A percentile compares a stretch with the other conserved stretches of the same genome.
These are phyloP conservation scores for Chloroceryle inda DNA, from an alignment of 2,797 vertebrate genomes.

Conservation along the genomic window DNA sequence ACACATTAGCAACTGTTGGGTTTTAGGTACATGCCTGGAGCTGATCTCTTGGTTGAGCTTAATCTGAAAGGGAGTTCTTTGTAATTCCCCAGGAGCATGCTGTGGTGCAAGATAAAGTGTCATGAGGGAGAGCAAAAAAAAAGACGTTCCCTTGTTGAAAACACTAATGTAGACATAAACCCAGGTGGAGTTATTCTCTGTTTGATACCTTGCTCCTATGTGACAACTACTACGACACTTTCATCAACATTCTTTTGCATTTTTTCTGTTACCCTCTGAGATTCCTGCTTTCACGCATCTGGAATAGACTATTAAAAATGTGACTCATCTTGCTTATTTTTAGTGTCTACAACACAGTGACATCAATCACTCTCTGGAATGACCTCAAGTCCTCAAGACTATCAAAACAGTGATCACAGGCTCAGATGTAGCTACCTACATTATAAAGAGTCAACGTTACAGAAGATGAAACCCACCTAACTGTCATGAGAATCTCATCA, in stretches of 20 bases:
- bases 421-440: not conserved
- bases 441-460: not conserved
- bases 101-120: not conserved
- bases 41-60: not conserved
- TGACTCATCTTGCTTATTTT: not conserved
- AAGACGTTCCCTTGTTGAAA: not conserved
- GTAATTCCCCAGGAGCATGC: not conserved
- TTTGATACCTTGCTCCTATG: not conserved
- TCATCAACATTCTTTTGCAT: not conserved
- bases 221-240: not conserved
- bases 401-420: not conserved
- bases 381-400: not conserved
- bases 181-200: no score
- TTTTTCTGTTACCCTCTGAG: not conserved
- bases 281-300: not conserved
- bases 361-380: not conserved
- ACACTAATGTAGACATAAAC: not conserved
- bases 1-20: not conserved
- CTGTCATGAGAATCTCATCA: not conserved
- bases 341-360: not conserved
- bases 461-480: not conserved
- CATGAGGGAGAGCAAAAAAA: not conserved
- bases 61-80: not conserved
- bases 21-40: not conserved
- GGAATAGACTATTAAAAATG: not conserved